phyloP scores from a whole-genome alignment of 2,113 vertebrate genomes.

The Leuciscus idus region DNA sequence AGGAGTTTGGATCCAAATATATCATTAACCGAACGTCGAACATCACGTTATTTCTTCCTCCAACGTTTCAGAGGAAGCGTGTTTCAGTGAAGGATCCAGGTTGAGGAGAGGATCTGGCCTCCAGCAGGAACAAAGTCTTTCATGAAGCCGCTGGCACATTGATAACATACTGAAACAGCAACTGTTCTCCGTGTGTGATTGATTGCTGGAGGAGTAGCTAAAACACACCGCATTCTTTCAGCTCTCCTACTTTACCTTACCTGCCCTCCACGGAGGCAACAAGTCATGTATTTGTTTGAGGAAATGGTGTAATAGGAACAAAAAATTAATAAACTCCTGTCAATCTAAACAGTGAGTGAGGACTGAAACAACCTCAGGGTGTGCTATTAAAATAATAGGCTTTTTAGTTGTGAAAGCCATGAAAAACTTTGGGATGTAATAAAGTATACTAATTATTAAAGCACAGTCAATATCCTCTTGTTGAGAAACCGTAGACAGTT shows the following conservation, averaged over 20 bases:
- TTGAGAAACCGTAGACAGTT: not conserved
- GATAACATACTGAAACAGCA: conserved; percentile 41
- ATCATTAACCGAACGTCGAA: conserved; percentile 17
- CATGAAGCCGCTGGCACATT: conserved; percentile 52
- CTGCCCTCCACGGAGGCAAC: conserved; percentile 54
- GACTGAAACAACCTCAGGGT: conserved; percentile 60
- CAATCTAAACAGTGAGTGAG: conserved; percentile 48
- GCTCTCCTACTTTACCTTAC: conserved; percentile 57
- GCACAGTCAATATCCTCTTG: not conserved
- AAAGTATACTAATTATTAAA: not conserved
- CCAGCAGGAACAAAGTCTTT: conserved; percentile 48
- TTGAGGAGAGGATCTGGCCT: conserved; percentile 53
- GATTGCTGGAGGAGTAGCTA: conserved; percentile 43
- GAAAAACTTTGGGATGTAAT: not conserved
- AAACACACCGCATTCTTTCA: conserved; percentile 56
- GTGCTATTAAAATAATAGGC: conserved; percentile 54
- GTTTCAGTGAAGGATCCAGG: conserved; percentile 42
- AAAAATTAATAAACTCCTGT: conserved; percentile 69
- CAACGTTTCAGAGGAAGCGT: conserved; percentile 12
- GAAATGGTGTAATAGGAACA: conserved; percentile 53
- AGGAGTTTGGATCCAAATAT: conserved; percentile 23
- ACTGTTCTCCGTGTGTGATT: conserved; percentile 39
- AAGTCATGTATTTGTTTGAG: conserved; percentile 56
- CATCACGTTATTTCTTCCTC: not conserved
- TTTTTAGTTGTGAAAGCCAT: conserved; percentile 39